Conservation (phyloP, 2,888 invertebrate species). For the Bembecia ichneumoniformis region DNA sequence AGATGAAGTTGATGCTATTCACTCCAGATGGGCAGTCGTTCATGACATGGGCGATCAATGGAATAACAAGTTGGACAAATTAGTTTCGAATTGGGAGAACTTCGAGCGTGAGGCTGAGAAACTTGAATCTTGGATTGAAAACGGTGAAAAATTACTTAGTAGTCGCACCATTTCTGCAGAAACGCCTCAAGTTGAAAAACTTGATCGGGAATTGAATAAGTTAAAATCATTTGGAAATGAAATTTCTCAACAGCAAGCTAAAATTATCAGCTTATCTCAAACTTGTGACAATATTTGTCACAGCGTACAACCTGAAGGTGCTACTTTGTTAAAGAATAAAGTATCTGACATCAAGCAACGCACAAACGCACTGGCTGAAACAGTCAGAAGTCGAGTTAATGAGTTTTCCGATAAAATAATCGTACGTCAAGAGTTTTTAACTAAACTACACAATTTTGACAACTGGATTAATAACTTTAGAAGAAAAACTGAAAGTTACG, state of each 20-base stretch:
- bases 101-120: conserved; percentile 84
- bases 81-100: conserved; percentile 85
- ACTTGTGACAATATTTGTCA: conserved; percentile 85
- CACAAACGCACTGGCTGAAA: conserved; percentile 82
- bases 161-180: conserved; percentile 74
- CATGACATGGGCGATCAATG: conserved; percentile 85
- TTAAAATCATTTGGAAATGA: conserved; percentile 87
- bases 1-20: conserved; percentile 87
- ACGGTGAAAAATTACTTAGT: conserved; percentile 75
- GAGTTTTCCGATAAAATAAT: conserved; percentile 86
- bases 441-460: conserved; percentile 82
- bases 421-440: conserved; percentile 86
- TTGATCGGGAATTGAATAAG: conserved; percentile 82
- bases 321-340: conserved; percentile 77
- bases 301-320: conserved; percentile 84
- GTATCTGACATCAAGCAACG: conserved; percentile 82
- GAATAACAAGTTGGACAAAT: conserved; percentile 82
- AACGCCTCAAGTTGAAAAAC: conserved; percentile 80
- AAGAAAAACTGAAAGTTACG: conserved; percentile 80
- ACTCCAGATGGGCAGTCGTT: conserved; percentile 88
- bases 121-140: conserved; percentile 82
- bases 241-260: conserved; percentile 87
- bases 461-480: conserved; percentile 85
- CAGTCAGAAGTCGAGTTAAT: conserved; percentile 82
- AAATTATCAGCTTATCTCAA: conserved; percentile 84